Percentiles rank a stretch among this genome's conserved stretches.
These are phyloP conservation scores for Dendroctonus ponderosae DNA, from an alignment of 1,140 invertebrate species.

Conservation along the genomic window DNA sequence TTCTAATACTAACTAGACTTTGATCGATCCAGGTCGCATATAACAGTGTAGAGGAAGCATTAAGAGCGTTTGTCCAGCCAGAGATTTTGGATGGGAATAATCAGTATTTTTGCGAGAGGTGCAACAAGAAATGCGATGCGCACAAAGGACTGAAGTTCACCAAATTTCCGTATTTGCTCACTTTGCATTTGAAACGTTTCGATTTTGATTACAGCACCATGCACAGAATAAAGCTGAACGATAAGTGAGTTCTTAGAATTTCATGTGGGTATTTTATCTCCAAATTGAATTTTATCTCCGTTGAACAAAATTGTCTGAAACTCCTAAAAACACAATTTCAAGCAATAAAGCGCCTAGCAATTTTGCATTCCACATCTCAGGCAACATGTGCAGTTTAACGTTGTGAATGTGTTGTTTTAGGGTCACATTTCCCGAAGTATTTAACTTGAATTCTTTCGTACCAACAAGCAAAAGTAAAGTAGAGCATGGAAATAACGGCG, in stretches of 20 bases:
- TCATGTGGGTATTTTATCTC: no score
- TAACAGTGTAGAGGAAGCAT: slow-evolving; percentile 81
- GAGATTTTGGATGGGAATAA: slow-evolving; percentile 85
- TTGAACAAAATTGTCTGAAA: no score
- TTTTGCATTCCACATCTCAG: neutral
- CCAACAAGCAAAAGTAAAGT: slow-evolving; percentile 50
- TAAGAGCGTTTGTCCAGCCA: slow-evolving; percentile 81
- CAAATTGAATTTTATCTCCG: no score
- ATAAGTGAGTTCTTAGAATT: slow-evolving; percentile 64
- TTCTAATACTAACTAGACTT: neutral
- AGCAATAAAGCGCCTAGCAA: neutral
- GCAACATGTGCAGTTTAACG: no score
- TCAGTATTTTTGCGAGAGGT: slow-evolving; percentile 88
- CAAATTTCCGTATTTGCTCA: slow-evolving; percentile 85
- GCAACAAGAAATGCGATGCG: slow-evolving; percentile 86
- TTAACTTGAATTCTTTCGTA: slow-evolving; percentile 80
- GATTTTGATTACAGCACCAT: slow-evolving; percentile 88
- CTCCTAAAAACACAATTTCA: no score
- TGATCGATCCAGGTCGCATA: slow-evolving; percentile 59
- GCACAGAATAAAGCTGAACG: slow-evolving; percentile 87
- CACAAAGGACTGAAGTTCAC: slow-evolving; percentile 90
- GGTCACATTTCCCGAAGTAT: slow-evolving; percentile 78
- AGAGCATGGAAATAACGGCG: slow-evolving; percentile 49
- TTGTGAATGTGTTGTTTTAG: slow-evolving; percentile 53
- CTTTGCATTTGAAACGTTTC: slow-evolving; percentile 86